phyloP scores from a whole-genome alignment of 2,113 vertebrate species.

The Macaca mulatta region DNA sequence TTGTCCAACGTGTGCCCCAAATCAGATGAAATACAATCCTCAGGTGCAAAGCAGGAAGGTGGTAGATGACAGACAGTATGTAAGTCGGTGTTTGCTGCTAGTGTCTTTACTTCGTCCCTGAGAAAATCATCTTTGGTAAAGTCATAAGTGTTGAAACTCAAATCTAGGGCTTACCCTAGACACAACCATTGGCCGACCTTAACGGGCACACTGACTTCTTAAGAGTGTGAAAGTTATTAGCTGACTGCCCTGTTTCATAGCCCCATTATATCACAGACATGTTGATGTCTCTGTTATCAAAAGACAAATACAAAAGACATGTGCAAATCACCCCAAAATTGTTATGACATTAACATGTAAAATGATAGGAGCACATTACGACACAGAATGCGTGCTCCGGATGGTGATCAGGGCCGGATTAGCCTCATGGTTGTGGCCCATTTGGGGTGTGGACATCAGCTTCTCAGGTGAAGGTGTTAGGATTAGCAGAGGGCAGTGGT shows the following conservation, averaged over 20 bases:
- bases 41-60: neutral
- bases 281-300: too few species aligned
- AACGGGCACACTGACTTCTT: neutral
- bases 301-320: neutral
- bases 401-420: neutral
- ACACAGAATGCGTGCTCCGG: neutral
- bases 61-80: neutral
- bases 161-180: neutral
- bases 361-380: neutral
- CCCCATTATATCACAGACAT: neutral
- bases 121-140: neutral
- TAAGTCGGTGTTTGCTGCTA: neutral
- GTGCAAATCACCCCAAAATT: neutral
- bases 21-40: neutral
- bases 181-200: neutral
- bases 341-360: neutral
- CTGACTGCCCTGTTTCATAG: neutral
- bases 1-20: neutral
- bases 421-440: neutral
- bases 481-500: too few species aligned
- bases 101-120: neutral
- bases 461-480: fast-evolving
- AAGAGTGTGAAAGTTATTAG: neutral
- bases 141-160: neutral
- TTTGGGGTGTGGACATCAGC: neutral